Percentiles rank a stretch among this genome's conserved stretches.
phyloP scores from a whole-genome alignment of 23 tunicate species.

The Diplosoma virens region DNA sequence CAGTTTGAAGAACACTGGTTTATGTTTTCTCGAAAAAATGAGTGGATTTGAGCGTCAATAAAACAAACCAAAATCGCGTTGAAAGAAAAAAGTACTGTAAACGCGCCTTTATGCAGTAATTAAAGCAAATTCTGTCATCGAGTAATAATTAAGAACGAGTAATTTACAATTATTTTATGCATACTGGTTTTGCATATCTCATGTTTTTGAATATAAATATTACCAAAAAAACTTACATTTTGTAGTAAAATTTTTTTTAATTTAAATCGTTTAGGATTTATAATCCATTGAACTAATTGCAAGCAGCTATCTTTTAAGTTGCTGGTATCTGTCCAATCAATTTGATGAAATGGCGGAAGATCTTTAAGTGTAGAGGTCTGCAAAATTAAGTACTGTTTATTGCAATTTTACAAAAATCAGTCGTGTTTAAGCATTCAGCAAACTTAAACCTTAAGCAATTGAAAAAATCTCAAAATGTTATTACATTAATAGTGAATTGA shows the following conservation, averaged over 20 bases:
- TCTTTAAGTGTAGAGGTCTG: constrained; percentile 1
- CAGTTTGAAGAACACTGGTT: no score
- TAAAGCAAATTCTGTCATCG: no score
- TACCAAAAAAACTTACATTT: constrained; percentile 6
- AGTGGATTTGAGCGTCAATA: no score
- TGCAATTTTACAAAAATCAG: not conserved
- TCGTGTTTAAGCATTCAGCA: not conserved
- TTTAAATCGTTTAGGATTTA: constrained; percentile 35
- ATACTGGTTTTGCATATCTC: no score
- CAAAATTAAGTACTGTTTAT: not conserved
- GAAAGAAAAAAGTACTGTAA: no score
- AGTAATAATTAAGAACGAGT: no score
- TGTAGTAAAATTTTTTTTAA: not conserved
- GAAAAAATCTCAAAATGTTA: not conserved
- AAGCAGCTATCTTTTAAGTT: not conserved
- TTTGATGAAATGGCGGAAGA: constrained; percentile 26
- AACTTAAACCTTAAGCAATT: not conserved
- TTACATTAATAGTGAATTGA: no score
- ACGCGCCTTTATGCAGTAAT: no score
- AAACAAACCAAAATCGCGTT: no score
- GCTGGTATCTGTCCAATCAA: constrained; percentile 39
- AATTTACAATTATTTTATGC: no score
- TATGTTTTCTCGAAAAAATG: no score
- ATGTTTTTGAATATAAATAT: no score
- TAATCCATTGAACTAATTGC: constrained; percentile 35